Conservation (phyloP, 2,113 vertebrate species). For the Vombatus ursinus region DNA sequence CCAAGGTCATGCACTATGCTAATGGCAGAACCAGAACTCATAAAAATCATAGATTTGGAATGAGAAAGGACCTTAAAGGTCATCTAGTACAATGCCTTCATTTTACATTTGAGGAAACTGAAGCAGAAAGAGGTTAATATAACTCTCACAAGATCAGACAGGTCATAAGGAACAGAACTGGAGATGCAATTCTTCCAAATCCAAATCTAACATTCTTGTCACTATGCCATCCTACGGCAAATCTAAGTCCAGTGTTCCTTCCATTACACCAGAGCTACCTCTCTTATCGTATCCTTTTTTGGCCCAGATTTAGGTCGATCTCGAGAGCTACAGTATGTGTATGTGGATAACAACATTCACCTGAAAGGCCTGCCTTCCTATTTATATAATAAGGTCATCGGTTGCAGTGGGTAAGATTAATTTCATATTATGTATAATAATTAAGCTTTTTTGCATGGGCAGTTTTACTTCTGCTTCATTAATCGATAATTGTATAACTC, state of each 20-base stretch:
- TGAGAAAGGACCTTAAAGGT: neutral
- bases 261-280: neutral
- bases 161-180: neutral
- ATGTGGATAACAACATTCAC: slow-evolving; percentile 93
- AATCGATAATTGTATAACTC: neutral
- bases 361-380: slow-evolving; percentile 90
- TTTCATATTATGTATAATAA: slow-evolving; percentile 16
- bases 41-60: neutral
- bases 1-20: neutral
- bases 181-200: neutral
- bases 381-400: slow-evolving; percentile 97
- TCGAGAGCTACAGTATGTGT: slow-evolving; percentile 94
- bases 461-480: neutral
- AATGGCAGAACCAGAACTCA: neutral
- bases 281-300: slow-evolving; percentile 64
- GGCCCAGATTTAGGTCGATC: slow-evolving; percentile 95
- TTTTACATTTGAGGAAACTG: neutral
- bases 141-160: neutral
- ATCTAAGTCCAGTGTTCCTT: neutral
- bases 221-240: neutral
- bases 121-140: neutral
- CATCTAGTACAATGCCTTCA: neutral
- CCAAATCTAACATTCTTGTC: neutral
- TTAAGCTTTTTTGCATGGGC: neutral
- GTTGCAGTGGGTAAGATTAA: slow-evolving; percentile 92